Evolutionary conservation across 2,888 invertebrate species (phyloP).

Genomic region (Nesidiocoris tenuis): DNA sequence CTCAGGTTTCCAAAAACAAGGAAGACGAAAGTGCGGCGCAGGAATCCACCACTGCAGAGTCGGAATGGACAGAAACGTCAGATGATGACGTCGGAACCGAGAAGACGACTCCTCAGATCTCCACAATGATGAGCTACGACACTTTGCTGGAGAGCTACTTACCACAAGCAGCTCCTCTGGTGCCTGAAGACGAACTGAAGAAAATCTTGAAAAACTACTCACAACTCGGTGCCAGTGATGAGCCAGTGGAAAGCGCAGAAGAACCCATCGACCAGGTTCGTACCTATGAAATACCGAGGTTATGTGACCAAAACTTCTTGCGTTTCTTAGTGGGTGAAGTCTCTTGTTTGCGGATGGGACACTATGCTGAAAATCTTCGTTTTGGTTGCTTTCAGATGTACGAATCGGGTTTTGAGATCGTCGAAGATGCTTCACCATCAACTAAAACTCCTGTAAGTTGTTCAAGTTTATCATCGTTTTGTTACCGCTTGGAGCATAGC

Average conservation of each 20-base stretch:
- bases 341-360: too few species aligned
- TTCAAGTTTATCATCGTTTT: too few species aligned
- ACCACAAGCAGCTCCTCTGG: not conserved
- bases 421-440: conserved; percentile 3
- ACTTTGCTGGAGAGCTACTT: not conserved
- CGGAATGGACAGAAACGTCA: not conserved
- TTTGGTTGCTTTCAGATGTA: conserved; percentile 26
- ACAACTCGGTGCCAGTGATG: not conserved
- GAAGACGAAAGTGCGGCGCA: not conserved
- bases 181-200: conserved; percentile 2
- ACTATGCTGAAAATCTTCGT: too few species aligned
- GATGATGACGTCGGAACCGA: not conserved
- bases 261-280: conserved; percentile 3
- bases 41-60: not conserved
- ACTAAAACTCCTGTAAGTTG: conserved; percentile 18
- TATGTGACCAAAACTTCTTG: not conserved
- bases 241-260: conserved; percentile 7
- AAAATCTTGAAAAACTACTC: not conserved
- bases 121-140: conserved; percentile 17
- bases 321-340: not conserved
- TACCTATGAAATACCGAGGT: not conserved
- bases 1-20: not conserved
- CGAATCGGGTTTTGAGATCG: conserved; percentile 16
- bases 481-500: too few species aligned
- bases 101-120: not conserved